Percentiles rank a stretch among this genome's conserved stretches.
Evolutionary conservation across 1,140 invertebrate species (phyloP).

Genomic region (Drosophila mojavensis): DNA sequence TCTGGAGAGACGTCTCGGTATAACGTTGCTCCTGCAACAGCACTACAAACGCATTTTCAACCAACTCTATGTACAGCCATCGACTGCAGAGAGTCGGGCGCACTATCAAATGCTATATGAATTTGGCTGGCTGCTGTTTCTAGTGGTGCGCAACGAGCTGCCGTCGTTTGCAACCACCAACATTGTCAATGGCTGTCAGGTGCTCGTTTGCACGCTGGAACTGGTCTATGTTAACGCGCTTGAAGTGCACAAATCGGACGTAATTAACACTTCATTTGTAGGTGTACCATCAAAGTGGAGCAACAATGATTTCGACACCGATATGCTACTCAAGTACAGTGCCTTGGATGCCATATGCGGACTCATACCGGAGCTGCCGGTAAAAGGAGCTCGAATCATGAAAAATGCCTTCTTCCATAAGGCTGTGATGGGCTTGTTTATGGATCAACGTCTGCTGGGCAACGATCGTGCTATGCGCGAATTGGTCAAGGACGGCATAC

Average conservation of each 20-base stretch:
- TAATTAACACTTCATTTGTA: constrained; percentile 92
- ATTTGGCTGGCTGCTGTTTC: constrained; percentile 96
- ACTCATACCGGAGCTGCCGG: constrained; percentile 89
- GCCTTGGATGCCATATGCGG: constrained; percentile 93
- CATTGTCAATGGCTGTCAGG: constrained; percentile 96
- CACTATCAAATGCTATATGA: constrained; percentile 88
- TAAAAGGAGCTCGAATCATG: constrained; percentile 93
- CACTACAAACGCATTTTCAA: constrained; percentile 96
- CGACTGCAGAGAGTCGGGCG: constrained; percentile 42
- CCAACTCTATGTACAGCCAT: constrained; percentile 89
- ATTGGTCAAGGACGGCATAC: constrained; percentile 89
- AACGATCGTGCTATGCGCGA: constrained; percentile 87
- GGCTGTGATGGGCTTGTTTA: constrained; percentile 86
- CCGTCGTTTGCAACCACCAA: constrained; percentile 91
- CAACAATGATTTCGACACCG: constrained; percentile 87
- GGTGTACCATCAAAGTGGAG: constrained; percentile 90
- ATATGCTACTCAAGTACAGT: constrained; percentile 88
- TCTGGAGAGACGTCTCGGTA: constrained; percentile 95
- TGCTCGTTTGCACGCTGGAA: constrained; percentile 95
- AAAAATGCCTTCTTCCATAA: constrained; percentile 95
- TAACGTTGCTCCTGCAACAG: constrained; percentile 96
- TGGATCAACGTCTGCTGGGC: constrained; percentile 62
- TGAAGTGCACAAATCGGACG: constrained; percentile 89
- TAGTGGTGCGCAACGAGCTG: constrained; percentile 93
- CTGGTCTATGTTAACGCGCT: constrained; percentile 94